Percentiles rank a stretch among this genome's conserved stretches.
Evolutionary conservation across 2,888 invertebrate species (phyloP).

Genomic region (Lacanobia oleracea): DNA sequence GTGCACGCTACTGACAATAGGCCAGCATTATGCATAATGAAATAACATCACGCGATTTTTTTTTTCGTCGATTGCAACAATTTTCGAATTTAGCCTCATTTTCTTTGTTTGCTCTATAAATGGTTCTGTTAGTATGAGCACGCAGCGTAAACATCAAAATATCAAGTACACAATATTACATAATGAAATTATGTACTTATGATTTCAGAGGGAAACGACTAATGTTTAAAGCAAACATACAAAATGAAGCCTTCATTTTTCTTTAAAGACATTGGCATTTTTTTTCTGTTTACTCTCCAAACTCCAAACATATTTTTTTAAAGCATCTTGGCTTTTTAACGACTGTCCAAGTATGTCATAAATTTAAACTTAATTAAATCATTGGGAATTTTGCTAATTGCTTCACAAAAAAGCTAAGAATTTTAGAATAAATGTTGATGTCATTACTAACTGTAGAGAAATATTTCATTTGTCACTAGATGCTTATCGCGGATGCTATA

Average conservation of each 20-base stretch:
- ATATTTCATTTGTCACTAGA: slow-evolving; percentile 56
- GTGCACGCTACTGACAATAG: slow-evolving; percentile 70
- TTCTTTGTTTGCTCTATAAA: slow-evolving; percentile 44
- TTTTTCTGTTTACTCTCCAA: slow-evolving; percentile 12
- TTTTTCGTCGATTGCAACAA: slow-evolving; percentile 53
- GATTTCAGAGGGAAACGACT: background rate
- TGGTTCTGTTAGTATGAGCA: slow-evolving; percentile 29
- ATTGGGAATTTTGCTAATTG: slow-evolving; percentile 48
- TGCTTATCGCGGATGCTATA: slow-evolving; percentile 43
- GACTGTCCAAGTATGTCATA: slow-evolving; percentile 13
- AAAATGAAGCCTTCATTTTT: background rate
- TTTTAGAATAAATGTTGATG: slow-evolving; percentile 29
- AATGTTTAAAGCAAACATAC: background rate
- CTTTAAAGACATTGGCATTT: slow-evolving; percentile 1
- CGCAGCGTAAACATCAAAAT: slow-evolving; percentile 14
- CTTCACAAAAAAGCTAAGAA: slow-evolving; percentile 17
- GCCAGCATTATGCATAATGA: slow-evolving; percentile 67
- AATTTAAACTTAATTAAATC: slow-evolving; percentile 45
- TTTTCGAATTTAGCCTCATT: slow-evolving; percentile 66
- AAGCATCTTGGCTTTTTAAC: slow-evolving; percentile 8
- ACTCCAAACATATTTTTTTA: background rate
- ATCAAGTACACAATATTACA: slow-evolving; percentile 2
- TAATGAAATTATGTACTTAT: background rate
- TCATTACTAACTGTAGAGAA: slow-evolving; percentile 36
- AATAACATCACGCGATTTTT: slow-evolving; percentile 67